Percentiles rank a stretch among this genome's conserved stretches.
Conservation (phyloP, 2,888 invertebrate genomes). For the Tetragonula carbonaria region DNA sequence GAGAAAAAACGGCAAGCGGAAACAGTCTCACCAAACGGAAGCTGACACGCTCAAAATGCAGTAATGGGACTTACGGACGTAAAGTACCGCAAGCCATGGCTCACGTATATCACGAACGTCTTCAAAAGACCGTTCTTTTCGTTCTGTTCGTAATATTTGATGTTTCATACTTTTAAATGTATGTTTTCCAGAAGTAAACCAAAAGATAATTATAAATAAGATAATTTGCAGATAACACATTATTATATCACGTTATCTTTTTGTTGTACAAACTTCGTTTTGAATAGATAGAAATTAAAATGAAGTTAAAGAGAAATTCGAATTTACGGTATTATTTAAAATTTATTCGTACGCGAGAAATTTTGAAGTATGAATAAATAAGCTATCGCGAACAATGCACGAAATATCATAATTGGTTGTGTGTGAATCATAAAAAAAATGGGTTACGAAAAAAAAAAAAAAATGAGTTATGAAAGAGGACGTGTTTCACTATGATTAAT, state of each 20-base stretch:
- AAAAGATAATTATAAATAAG: background rate
- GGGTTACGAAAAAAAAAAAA: background rate
- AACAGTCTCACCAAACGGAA: constrained; percentile 52
- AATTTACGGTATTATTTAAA: background rate
- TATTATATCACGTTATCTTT: too few relatives aligned
- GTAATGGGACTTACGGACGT: constrained; percentile 11
- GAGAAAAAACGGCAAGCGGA: constrained; percentile 33
- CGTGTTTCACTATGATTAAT: background rate
- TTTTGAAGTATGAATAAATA: background rate
- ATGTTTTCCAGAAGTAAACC: background rate
- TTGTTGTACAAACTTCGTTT: too few relatives aligned
- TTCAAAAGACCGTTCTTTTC: background rate
- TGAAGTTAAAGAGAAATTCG: background rate
- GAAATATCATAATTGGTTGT: background rate
- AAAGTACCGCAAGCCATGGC: constrained; percentile 49
- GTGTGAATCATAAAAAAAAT: background rate
- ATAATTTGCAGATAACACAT: background rate
- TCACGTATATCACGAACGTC: constrained; percentile 24
- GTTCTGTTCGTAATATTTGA: background rate
- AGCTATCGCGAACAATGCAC: background rate
- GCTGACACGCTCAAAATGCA: constrained; percentile 33
- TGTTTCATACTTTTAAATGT: background rate
- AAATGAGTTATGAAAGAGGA: background rate
- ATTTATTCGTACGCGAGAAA: background rate
- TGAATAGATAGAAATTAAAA: background rate